Percentiles rank a stretch among this genome's conserved stretches.
These are phyloP conservation scores for Rhagoletis pomonella DNA, from an alignment of 1,140 invertebrate species.

Conservation along the genomic window DNA sequence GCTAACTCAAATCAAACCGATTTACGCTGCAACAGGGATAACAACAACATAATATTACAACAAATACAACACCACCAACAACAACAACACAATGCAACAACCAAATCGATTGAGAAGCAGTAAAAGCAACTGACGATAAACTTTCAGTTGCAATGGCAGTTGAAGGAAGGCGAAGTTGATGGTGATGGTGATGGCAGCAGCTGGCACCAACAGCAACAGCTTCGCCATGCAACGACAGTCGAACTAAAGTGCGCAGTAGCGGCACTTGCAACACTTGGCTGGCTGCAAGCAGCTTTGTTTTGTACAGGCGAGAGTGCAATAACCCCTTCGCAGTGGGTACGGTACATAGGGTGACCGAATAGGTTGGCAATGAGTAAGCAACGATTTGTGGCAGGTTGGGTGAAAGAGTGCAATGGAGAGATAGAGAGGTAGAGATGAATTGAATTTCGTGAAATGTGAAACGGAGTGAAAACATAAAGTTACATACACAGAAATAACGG, in stretches of 20 bases:
- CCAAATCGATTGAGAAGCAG: slow-evolving; percentile 22
- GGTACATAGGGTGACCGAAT: neutral
- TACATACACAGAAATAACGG: neutral
- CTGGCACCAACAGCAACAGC: neutral
- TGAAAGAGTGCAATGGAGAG: neutral
- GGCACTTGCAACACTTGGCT: slow-evolving; percentile 40
- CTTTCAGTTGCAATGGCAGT: neutral
- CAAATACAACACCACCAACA: neutral
- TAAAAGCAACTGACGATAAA: slow-evolving; percentile 32
- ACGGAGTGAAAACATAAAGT: neutral
- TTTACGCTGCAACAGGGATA: slow-evolving; percentile 18
- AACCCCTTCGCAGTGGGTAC: slow-evolving; percentile 5
- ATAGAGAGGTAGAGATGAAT: neutral
- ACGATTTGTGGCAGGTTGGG: neutral
- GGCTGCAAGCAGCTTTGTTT: neutral
- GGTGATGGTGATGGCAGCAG: neutral
- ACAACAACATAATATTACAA: too few relatives aligned
- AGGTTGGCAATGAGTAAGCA: slow-evolving; percentile 23
- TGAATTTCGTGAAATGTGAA: neutral
- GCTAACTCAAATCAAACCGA: slow-evolving; percentile 42
- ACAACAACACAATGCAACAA: slow-evolving; percentile 17
- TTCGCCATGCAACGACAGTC: neutral
- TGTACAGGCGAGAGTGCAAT: slow-evolving; percentile 36
- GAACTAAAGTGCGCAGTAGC: neutral
- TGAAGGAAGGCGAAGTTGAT: neutral